Base-by-base conservation (phyloP, 2,113 vertebrate species). In the Tylochromis polylepis region DNA sequence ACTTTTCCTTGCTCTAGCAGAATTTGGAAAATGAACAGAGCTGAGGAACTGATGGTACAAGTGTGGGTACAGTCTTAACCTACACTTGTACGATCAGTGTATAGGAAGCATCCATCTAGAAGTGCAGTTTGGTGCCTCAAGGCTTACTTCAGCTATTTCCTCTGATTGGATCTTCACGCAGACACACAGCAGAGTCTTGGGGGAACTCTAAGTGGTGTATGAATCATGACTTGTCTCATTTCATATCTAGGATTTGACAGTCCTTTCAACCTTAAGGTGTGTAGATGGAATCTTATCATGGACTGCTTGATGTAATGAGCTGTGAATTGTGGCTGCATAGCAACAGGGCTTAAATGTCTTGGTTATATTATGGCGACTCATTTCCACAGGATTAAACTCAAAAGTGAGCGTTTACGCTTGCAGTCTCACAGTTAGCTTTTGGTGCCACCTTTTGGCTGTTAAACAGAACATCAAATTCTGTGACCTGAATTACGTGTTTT, bases 371-470 rank as follows among this genome's bases (percentile, higher is more conserved):
- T 38, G 24, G 24, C n/a, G 59, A 8, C 3, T 79, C 5, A 43
- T 62, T 75, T 65, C 27, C 6, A n/a, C 7, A 14, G 41, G 24
- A 11, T 27, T 51, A 22, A 59, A 38, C 11, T 75, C 24, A 51
- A 49, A 49, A 75, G 9, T 75, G 24, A 20, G 20, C 14, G 27
- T 51, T 53, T 77, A 14, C 1, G 6, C 22, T 46, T 83, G 34
- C 36, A 78, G 29, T 27, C 8, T 24, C 16, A 82, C 5, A 14
- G 79, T 87, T 84, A 70, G 16, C 58, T 75, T 93, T 65, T 83
- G 57, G 12, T 77, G 94, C 91, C 94, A 88, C 62, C 94, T 85
- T 85, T 91, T 91, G 95, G 87, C 24, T 16, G 6, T 34, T 70
- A 6, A 4, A 1, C 3, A 20, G 16, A 83, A 67, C 3, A 20